These are phyloP conservation scores for Pipistrellus kuhlii DNA, from an alignment of 2,797 vertebrate species.

Conservation along the genomic window DNA sequence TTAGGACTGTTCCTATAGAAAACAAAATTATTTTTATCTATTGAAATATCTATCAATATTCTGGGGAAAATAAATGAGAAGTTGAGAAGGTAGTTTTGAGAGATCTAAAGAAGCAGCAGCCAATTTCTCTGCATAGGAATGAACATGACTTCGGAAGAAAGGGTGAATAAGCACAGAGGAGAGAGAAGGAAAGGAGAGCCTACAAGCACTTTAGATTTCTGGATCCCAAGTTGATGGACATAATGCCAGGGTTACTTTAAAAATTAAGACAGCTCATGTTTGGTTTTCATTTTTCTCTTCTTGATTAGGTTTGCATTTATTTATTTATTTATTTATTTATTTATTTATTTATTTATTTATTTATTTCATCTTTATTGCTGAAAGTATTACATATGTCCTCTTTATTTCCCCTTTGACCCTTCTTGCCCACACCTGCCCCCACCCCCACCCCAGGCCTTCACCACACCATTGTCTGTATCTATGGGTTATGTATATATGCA, in stretches of 20 bases:
- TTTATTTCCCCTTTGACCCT: too few relatives aligned
- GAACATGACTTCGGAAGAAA: background rate
- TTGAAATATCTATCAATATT: background rate
- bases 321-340: too few relatives aligned
- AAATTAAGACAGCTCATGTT: background rate
- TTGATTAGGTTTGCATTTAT: too few relatives aligned
- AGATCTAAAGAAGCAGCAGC: background rate
- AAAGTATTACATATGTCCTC: too few relatives aligned
- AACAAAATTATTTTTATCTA: background rate
- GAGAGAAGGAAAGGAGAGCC: background rate
- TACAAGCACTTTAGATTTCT: background rate
- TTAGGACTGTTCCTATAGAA: background rate
- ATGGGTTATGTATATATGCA: too few relatives aligned
- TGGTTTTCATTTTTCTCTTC: slow-evolving; percentile 9
- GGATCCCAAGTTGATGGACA: background rate
- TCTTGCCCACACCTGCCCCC: too few relatives aligned
- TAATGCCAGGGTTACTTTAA: background rate
- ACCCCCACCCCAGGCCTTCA: too few relatives aligned
- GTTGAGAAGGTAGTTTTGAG: background rate
- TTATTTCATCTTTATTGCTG: too few relatives aligned
- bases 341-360: too few relatives aligned
- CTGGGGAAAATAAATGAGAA: background rate
- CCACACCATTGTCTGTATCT: too few relatives aligned
- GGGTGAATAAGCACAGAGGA: too few relatives aligned
- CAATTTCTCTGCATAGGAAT: background rate